Evolutionary conservation across 2,113 vertebrate genomes (phyloP).

Genomic region (Aegotheles bennettii): DNA sequence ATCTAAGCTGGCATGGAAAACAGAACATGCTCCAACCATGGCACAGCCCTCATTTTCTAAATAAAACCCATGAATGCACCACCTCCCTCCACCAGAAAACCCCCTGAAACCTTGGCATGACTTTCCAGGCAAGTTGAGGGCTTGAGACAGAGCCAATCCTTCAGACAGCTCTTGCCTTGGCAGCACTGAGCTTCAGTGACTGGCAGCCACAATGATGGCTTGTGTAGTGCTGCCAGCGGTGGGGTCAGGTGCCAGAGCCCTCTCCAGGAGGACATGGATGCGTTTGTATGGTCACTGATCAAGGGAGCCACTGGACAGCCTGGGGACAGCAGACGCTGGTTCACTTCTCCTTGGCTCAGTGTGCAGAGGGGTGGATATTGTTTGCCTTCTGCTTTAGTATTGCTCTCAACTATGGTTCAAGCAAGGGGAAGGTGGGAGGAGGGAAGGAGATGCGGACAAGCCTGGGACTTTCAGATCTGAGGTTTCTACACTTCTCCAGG

Average conservation of each 20-base stretch:
- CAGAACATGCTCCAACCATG: background rate
- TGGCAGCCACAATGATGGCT: background rate
- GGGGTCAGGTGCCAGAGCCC: background rate
- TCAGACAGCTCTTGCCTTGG: background rate
- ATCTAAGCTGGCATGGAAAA: background rate
- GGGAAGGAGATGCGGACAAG: accelerated
- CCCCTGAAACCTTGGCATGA: background rate
- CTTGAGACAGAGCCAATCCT: background rate
- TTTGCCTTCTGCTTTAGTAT: background rate
- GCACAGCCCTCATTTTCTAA: background rate
- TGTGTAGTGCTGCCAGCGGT: background rate
- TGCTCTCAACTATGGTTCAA: background rate
- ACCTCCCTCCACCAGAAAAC: background rate
- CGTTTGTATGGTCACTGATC: background rate
- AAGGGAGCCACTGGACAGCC: background rate
- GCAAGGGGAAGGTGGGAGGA: background rate
- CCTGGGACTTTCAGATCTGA: background rate
- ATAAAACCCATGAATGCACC: background rate
- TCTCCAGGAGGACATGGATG: background rate
- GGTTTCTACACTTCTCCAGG: background rate
- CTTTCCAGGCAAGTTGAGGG: background rate
- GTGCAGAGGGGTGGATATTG: background rate
- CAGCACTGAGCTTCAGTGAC: too few species aligned
- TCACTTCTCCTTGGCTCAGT: background rate
- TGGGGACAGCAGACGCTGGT: background rate